These are phyloP conservation scores for Gymnodraco acuticeps DNA, from an alignment of 2,797 vertebrate genomes.

Conservation along the genomic window DNA sequence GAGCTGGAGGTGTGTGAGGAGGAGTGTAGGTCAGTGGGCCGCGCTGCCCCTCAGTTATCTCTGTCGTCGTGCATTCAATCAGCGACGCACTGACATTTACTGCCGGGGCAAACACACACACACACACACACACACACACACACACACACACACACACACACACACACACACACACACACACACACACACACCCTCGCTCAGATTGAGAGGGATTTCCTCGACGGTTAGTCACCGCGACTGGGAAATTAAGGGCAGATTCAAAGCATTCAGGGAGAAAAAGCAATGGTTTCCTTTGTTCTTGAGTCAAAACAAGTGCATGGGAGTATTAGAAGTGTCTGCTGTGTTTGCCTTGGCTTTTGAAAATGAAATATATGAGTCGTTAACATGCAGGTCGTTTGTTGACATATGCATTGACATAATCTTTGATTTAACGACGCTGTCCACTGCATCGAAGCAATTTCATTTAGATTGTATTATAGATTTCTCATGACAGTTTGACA, in stretches of 20 bases:
- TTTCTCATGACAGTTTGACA: no score
- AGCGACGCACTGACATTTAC: constrained; percentile 83
- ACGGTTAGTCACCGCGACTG: constrained; percentile 53
- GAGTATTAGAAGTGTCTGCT: no score
- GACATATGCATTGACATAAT: not conserved
- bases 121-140: not conserved
- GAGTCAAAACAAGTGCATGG: not conserved
- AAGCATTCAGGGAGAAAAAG: constrained; percentile 39
- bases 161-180: constrained; percentile 12
- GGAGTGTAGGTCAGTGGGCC: constrained; percentile 72
- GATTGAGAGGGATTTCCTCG: constrained; percentile 56
- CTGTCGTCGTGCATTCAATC: constrained; percentile 73
- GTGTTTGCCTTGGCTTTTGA: not conserved
- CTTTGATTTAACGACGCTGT: not conserved
- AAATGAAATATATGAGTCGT: not conserved
- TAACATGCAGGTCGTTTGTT: not conserved
- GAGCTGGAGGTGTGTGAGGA: constrained; percentile 67
- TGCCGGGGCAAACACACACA: constrained; percentile 48
- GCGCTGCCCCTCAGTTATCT: constrained; percentile 67
- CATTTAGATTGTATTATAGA: no score
- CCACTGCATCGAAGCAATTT: not conserved
- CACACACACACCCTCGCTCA: constrained; percentile 27
- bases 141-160: constrained; percentile 4
- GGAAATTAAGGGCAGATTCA: constrained; percentile 62
- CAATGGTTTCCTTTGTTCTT: not conserved